Conservation (phyloP, 1,140 invertebrate species). For the Nasonia giraulti region DNA sequence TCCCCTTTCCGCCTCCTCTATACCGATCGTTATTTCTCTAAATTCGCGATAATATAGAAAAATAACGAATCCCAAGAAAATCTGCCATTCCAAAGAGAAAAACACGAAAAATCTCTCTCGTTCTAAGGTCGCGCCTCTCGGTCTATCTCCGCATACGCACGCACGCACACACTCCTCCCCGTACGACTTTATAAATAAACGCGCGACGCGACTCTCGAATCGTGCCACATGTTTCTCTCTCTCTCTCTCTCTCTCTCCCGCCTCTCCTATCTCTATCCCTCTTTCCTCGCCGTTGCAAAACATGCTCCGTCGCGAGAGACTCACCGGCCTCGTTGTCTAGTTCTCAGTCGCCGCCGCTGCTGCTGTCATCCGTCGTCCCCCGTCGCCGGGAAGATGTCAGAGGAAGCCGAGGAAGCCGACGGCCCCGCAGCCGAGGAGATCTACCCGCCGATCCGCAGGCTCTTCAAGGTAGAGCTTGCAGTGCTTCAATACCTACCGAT, state of each 20-base stretch:
- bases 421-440: neutral
- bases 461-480: constrained; percentile 62
- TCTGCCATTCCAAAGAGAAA: neutral
- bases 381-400: constrained; percentile 60
- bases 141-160: neutral
- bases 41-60: neutral
- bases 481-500: neutral
- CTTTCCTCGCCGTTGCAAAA: constrained; percentile 13
- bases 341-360: constrained; percentile 21
- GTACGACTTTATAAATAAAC: constrained; percentile 9
- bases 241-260: neutral
- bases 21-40: no score
- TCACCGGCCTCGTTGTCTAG: neutral
- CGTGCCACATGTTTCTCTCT: neutral
- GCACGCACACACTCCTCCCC: neutral
- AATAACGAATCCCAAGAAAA: neutral
- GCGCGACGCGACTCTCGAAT: neutral
- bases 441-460: constrained; percentile 66
- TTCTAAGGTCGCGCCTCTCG: neutral
- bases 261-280: neutral
- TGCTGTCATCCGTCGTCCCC: neutral
- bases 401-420: constrained; percentile 52
- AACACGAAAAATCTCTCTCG: neutral
- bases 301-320: neutral
- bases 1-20: no score